Evolutionary conservation across 1,140 invertebrate species (phyloP).

Genomic region (Cotesia typhae): DNA sequence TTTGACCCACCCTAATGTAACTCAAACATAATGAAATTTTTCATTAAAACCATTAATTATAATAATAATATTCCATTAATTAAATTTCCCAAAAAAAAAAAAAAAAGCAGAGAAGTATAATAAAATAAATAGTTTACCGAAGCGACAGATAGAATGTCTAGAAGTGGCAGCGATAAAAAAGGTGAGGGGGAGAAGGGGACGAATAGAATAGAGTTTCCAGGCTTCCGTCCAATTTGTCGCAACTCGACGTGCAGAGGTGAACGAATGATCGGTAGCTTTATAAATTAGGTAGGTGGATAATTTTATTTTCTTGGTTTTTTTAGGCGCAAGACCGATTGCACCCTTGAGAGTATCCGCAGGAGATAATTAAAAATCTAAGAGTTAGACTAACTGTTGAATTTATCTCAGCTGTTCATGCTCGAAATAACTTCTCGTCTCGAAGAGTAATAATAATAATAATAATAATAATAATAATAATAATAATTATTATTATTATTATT

Average conservation of each 20-base stretch:
- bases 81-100: slow-evolving; percentile 7
- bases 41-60: no score
- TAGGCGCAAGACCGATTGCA: slow-evolving; percentile 12
- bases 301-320: slow-evolving; percentile 1
- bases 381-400: slow-evolving; percentile 5
- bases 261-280: slow-evolving; percentile 22
- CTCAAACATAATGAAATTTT: no score
- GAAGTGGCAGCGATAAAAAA: neutral
- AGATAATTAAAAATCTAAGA: slow-evolving; percentile 36
- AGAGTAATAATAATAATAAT: neutral
- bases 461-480: neutral
- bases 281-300: slow-evolving; percentile 25
- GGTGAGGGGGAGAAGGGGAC: neutral
- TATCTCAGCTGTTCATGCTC: slow-evolving; percentile 12
- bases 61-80: no score
- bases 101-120: slow-evolving; percentile 31
- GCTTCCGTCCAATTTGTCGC: slow-evolving; percentile 26
- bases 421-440: neutral
- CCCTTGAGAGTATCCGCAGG: slow-evolving; percentile 22
- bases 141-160: no score
- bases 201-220: neutral
- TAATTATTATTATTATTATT: neutral
- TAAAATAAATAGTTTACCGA: slow-evolving; percentile 37
- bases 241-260: slow-evolving; percentile 19
- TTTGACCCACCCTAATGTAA: no score